Base-by-base conservation (phyloP, 1,140 invertebrate species). In the Meloidogyne chitwoodi region DNA sequence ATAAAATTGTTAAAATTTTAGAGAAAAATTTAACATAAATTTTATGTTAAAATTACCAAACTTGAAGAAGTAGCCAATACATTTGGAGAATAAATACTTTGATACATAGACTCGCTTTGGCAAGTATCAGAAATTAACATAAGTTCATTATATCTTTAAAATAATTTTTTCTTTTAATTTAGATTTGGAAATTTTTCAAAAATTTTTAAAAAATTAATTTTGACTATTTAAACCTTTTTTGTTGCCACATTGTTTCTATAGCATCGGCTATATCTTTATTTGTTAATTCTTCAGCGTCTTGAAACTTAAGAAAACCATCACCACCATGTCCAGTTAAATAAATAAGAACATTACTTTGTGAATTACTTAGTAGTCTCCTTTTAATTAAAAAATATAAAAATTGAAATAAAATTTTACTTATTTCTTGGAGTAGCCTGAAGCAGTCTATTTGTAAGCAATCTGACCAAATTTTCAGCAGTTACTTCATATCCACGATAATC, bases 51-150 rank as follows among this genome's bases (percentile, higher is more conserved):
- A 31, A 27, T 70, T 56, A 61, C 71, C 82, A 96, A 90, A 90
- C 95, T 98, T 82, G 94, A 97, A 27, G 94, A 95, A 31, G 98
- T 93, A 41, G 94, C 94, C 73, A 99, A 88, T 81, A 99, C 95
- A 89, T 99, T 98, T 19, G 96, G 96, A 14, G 96, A 98, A 88
- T 96, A 97, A 88, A 99, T 95, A 83, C 93, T 93, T 84, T 95
- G 92, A 88, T 96, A 98, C 92, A 99, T 95, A 0, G 96, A 98
- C 72, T 95, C 95, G 26, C 96, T 96, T 89, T 99, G 96, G 85
- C 97, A 99, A 31, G 96, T 99, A 87, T 99, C 97, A 78, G 98
- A 94, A 90, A 99, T 96, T 84, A 98, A 96, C 79, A 99, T 93
- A 79, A 99, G 92, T 89, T 99, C 95, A 90, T 98, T 93, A 87